Percentiles rank a stretch among this genome's conserved stretches.
Conservation (phyloP, 2,113 vertebrate species). For the Tragulus kanchil region DNA sequence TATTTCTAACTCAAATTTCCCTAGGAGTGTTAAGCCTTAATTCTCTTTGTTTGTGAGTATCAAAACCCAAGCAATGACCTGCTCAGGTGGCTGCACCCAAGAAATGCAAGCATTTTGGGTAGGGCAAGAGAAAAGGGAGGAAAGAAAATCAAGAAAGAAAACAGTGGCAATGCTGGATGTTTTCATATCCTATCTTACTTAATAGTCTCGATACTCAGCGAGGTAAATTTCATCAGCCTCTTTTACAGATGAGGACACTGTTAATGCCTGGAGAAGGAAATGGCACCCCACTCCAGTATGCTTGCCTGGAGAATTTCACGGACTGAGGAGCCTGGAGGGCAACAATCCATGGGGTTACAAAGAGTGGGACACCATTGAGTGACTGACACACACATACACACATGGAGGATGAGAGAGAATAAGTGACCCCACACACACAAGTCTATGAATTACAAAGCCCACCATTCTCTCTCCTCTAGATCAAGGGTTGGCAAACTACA, state of each 20-base stretch:
- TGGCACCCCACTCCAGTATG: background rate
- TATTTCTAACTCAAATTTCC: background rate
- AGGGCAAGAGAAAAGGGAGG: background rate
- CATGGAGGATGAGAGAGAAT: background rate
- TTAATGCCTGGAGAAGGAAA: background rate
- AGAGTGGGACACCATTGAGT: background rate
- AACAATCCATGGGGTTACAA: background rate
- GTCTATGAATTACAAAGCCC: background rate
- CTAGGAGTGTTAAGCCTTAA: background rate
- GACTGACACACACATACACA: background rate
- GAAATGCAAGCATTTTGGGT: background rate
- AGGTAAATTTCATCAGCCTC: background rate
- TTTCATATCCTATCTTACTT: background rate
- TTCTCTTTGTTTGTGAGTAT: background rate
- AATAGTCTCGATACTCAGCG: background rate
- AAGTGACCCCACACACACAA: background rate
- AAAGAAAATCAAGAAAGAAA: constrained; percentile 15
- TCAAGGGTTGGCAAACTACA: background rate
- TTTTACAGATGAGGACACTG: background rate
- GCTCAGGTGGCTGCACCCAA: background rate
- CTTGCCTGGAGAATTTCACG: background rate
- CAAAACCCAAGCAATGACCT: background rate
- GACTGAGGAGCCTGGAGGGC: background rate
- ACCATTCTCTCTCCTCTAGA: background rate
- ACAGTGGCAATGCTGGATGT: background rate